Base-by-base conservation (phyloP, 53 echinoderm and acorn worm species). In the Hippasteria phrygiana region DNA sequence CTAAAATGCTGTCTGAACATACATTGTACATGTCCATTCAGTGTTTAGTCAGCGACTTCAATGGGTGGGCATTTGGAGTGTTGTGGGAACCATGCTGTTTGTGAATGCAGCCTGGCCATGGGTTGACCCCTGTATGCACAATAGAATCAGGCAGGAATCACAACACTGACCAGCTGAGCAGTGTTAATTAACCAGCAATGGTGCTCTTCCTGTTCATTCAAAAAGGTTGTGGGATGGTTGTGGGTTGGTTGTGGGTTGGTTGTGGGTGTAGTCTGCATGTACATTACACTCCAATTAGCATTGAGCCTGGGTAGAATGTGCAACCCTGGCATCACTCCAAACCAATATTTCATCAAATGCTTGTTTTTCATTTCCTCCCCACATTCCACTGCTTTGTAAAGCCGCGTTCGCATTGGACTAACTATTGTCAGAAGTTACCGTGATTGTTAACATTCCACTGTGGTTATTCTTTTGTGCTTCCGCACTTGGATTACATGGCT, bases 121-220 rank as follows among this genome's bases (percentile, higher is more conserved):
- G 56, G 35, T 46, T 56, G 62, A 62, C 38, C 27, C 37, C 53
- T 74, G 26, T 7, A 11, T 55, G 41, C 53, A 77, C 53, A 33
- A 37, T 35, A 37, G 37, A 32, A 34, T 20, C 18, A 51, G 43
- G 1, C 45, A 4, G 73, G 11, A 73, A 42, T 29, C 43, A 73
- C 55, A 56, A 31, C 33, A 28, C 83, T 46, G 47, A 29, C 78
- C 78, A 78, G 56, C 78, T 55, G 48, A 85, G 48, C 47, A 20
- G 71, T 43, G 70, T 48, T 85, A 85, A 85, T 70, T 71, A 85
- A 71, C 50, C 6, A 70, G 71, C 85, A 85, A 85, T 70, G 34
- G 48, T 20, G 71, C n/a, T n/a, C 67, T 85, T 85, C 85, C 85
- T 85, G 85, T 71, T 47, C 51, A 36, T 69, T 85, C 36, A 31